Conservation (phyloP, 2,797 vertebrate genomes). For the Perodicticus potto region DNA sequence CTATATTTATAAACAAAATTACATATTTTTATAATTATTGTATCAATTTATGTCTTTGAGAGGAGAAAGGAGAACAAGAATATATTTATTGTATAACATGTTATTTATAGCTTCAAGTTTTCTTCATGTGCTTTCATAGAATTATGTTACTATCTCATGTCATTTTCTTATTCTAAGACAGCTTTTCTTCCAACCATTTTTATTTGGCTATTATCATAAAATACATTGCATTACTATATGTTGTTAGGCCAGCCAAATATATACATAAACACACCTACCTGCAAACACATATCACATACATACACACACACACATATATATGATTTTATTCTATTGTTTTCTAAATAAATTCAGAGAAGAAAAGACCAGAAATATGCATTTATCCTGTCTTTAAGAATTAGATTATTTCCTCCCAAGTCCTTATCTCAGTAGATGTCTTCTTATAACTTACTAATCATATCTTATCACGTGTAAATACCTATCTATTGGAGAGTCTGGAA, state of each 20-base stretch:
- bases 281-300: neutral
- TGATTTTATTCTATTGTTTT: neutral
- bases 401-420: neutral
- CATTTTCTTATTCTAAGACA: neutral
- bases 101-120: neutral
- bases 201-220: neutral
- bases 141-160: neutral
- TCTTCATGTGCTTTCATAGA: neutral
- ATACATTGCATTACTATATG: neutral
- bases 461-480: neutral
- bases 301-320: neutral
- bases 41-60: neutral
- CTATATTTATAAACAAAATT: neutral
- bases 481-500: neutral
- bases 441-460: neutral
- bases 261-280: neutral
- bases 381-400: neutral
- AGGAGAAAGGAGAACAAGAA: neutral
- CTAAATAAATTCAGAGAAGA: neutral
- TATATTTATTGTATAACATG: neutral
- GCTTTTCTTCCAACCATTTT: neutral
- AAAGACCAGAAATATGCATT: neutral
- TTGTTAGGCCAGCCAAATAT: neutral
- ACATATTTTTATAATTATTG: neutral
- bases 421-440: neutral